Evolutionary conservation across 2,888 invertebrate genomes (phyloP).

Genomic region (Dendrolimus pini): DNA sequence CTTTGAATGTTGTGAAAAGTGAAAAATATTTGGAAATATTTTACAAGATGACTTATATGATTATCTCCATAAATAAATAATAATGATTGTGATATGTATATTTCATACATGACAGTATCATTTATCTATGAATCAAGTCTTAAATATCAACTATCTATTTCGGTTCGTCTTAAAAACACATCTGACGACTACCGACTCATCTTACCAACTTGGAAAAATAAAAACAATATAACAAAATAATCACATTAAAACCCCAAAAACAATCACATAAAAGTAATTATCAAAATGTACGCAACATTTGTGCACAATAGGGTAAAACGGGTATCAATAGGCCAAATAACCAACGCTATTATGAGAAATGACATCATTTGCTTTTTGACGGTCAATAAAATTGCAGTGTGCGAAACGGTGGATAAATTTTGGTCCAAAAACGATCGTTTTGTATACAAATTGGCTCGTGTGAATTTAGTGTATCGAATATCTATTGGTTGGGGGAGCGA

Average conservation of each 20-base stretch:
- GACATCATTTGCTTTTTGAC: conserved; percentile 40
- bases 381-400: conserved; percentile 48
- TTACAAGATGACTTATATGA: no score
- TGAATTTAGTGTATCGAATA: conserved; percentile 69
- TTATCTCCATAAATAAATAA: no score
- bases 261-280: background rate
- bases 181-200: no score
- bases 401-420: conserved; percentile 24
- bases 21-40: no score
- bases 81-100: no score
- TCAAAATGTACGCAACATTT: background rate
- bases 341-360: background rate
- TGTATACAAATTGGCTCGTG: conserved; percentile 62
- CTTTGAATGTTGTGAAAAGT: no score
- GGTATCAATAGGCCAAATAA: background rate
- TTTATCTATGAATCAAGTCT: no score
- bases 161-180: no score
- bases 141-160: no score
- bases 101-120: no score
- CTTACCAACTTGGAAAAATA: no score
- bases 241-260: background rate
- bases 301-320: background rate
- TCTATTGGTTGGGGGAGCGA: conserved; percentile 50
- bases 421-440: conserved; percentile 53
- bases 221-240: no score